phyloP scores from a whole-genome alignment of 53 echinoderm and acorn worm species.

The Holothuria scabra region DNA sequence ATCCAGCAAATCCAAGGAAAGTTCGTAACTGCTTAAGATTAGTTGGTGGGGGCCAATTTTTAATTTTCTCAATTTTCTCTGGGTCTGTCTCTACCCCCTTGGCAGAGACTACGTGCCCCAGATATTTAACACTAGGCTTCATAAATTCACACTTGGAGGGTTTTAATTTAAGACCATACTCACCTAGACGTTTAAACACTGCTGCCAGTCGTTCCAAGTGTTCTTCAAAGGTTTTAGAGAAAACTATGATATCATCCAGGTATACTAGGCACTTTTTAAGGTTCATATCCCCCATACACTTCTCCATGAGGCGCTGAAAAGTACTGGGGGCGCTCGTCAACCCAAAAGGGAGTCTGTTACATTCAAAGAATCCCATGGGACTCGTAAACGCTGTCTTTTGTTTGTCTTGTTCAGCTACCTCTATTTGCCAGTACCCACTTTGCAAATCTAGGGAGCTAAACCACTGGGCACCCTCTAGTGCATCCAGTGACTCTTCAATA shows the following conservation, averaged over 20 bases:
- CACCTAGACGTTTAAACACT: not conserved
- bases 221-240: conserved; percentile 23
- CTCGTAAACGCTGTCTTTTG: conserved; percentile 24
- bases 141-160: conserved; percentile 23
- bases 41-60: conserved; percentile 8
- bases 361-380: conserved; percentile 21
- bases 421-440: conserved; percentile 40
- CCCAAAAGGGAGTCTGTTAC: conserved; percentile 24
- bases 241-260: conserved; percentile 26
- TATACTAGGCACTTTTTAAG: not conserved
- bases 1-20: conserved; percentile 2
- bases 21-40: not conserved
- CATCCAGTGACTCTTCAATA: conserved; percentile 43
- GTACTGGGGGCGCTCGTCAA: conserved; percentile 16
- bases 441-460: not conserved
- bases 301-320: conserved; percentile 32
- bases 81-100: conserved; percentile 26
- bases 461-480: conserved; percentile 23
- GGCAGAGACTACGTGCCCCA: conserved; percentile 24
- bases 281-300: conserved; percentile 19
- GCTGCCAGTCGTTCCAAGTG: conserved; percentile 4
- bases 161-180: conserved; percentile 28
- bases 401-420: conserved; percentile 19
- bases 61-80: not conserved
- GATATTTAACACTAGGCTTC: conserved; percentile 7